Base-by-base conservation (phyloP, 2,797 vertebrate genomes). In the Sebastolobus alascanus region DNA sequence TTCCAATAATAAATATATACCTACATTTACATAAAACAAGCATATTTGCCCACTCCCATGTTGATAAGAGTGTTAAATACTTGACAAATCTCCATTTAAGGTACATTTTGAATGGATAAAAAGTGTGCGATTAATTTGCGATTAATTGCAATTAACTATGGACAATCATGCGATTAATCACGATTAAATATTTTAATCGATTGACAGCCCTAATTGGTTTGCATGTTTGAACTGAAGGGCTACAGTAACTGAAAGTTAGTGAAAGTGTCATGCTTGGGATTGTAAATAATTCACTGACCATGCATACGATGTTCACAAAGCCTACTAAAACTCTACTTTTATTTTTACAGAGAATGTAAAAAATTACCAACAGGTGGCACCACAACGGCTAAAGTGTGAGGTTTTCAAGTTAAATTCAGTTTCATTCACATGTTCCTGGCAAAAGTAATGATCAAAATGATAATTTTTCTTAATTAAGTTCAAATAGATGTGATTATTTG, bases 141-240 rank as follows among this genome's bases (percentile, higher is more conserved):
- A 50, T 50, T 50, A 50, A 50, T 50, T 50, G 46, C 18, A 16
- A 50, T 50, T 20, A 50, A 50, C 3, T 50, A 50, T 0, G 18
- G 0, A 50, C 0, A 16, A 50, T 50, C 16, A 46, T 46, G 43
- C 0, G 0, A 46, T 46, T 8, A 50, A 50, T 50, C 7, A 20
- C 0, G 16, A 50, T 50, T 50, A 8, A 50, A 50, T 46, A 50
- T 50, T 50, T 50, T 0, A 2, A 50, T 20, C 7, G 16, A 50
- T 50, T 50, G 43, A 50, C 6, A 50, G 43, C 16, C 43, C 3
- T 50, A 50, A 50, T 50, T 20, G 8, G 3, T 50, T 54, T 37
- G 46, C 11, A 25, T 37, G 29, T 50, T 52, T 61, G 70, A 59
- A 3, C 8, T 11, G 22, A 68, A 70, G 20, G 6, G 4, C 35